Conservation (phyloP, 2,888 invertebrate genomes). For the Tenodera sinensis region DNA sequence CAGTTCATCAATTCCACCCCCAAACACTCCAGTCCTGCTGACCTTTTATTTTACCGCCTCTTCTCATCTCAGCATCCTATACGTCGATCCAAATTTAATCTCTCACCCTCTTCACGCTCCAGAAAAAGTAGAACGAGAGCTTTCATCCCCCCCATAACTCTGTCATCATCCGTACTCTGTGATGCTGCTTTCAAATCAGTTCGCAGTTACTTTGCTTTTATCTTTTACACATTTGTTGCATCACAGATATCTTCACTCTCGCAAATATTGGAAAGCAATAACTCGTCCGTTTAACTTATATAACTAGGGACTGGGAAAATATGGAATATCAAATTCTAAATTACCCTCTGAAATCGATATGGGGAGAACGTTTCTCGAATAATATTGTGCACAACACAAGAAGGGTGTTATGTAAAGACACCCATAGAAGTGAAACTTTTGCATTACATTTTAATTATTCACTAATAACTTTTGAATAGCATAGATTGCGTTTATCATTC, state of each 20-base stretch:
- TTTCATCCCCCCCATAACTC: background rate
- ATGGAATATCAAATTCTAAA: no score
- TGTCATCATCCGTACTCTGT: background rate
- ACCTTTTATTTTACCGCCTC: background rate
- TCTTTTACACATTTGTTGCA: background rate
- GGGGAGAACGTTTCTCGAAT: no score
- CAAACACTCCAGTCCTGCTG: background rate
- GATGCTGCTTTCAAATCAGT: background rate
- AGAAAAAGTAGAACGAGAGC: background rate
- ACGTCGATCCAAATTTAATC: background rate
- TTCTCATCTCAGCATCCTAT: background rate
- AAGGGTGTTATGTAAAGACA: no score
- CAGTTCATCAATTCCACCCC: conserved; percentile 7
- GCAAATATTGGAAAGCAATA: background rate
- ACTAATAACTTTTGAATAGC: no score
- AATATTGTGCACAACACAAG: no score
- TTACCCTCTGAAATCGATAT: no score
- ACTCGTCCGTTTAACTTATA: no score
- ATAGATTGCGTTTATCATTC: no score
- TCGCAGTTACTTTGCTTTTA: background rate
- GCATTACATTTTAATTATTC: no score
- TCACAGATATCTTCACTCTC: background rate
- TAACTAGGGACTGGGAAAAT: no score
- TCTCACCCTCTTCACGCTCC: background rate
- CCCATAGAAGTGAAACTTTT: no score